phyloP scores from a whole-genome alignment of 2,797 vertebrate species.

The Acanthiza pusilla region DNA sequence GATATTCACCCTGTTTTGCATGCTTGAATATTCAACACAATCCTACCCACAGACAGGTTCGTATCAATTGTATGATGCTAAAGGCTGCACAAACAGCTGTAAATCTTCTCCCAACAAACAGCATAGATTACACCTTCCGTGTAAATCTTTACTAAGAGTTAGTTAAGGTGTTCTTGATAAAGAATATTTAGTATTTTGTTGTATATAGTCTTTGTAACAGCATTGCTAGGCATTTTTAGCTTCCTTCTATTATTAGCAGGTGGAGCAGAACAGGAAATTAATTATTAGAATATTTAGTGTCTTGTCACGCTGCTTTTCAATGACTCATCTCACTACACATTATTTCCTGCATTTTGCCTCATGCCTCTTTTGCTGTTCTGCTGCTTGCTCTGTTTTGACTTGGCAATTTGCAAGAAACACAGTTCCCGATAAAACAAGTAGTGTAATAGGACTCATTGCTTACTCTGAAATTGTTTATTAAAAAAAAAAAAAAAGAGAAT shows the following conservation, averaged over 20 bases:
- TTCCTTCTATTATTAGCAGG: neutral
- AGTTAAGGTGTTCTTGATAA: neutral
- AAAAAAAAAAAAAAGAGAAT: neutral
- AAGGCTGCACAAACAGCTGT: neutral
- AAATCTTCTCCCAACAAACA: neutral
- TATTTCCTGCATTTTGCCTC: neutral
- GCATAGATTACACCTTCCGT: neutral
- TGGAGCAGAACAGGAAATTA: neutral
- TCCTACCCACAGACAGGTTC: neutral
- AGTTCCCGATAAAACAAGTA: neutral
- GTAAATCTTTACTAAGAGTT: neutral
- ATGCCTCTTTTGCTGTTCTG: neutral
- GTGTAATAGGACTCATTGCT: neutral
- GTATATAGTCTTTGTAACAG: neutral
- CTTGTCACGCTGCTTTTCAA: neutral
- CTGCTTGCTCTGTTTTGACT: neutral
- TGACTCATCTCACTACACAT: neutral
- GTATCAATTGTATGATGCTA: neutral
- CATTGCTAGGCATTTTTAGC: neutral
- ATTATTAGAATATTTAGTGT: neutral
- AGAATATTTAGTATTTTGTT: neutral
- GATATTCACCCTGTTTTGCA: neutral
- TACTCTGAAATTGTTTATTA: neutral
- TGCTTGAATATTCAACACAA: neutral
- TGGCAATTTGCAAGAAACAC: neutral